Percentiles rank a stretch among this genome's conserved stretches.
These are phyloP conservation scores for Lophius americanus DNA, from an alignment of 2,797 vertebrate genomes.

Conservation along the genomic window DNA sequence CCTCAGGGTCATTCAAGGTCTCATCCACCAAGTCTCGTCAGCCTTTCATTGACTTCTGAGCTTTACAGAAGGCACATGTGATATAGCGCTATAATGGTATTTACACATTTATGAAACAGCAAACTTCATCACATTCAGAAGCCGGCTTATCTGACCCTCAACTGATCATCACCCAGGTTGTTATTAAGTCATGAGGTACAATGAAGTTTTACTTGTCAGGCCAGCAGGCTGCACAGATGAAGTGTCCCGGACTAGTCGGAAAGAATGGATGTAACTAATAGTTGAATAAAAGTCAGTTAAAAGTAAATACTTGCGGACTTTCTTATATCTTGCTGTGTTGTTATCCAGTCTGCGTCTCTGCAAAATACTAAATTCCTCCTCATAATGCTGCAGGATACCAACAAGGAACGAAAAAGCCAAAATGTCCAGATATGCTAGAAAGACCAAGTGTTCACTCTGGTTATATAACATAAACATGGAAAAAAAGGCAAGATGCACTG, in stretches of 20 bases:
- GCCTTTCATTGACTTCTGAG: not conserved
- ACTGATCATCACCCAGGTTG: not conserved
- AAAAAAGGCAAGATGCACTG: constrained; percentile 20
- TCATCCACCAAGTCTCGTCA: not conserved
- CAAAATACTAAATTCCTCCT: constrained; percentile 10
- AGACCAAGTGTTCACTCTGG: constrained; percentile 40
- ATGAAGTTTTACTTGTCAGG: not conserved
- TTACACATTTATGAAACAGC: not conserved
- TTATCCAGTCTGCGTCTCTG: constrained; percentile 3
- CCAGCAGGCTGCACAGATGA: constrained; percentile 12
- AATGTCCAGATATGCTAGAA: constrained; percentile 35
- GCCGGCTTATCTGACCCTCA: not conserved
- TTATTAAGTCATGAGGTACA: not conserved
- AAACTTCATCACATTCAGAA: constrained; percentile 4
- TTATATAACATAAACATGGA: constrained; percentile 52
- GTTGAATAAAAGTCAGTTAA: not conserved
- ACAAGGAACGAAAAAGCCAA: constrained; percentile 39
- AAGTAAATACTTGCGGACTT: constrained; percentile 4
- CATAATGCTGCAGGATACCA: constrained; percentile 34
- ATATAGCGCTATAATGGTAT: not conserved
- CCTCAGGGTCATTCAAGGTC: not conserved
- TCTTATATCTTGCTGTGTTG: not conserved
- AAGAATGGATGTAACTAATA: not conserved
- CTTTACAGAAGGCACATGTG: not conserved
- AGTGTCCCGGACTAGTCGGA: constrained; percentile 8